Percentiles rank a stretch among this genome's conserved stretches.
Conservation (phyloP, 1,140 invertebrate genomes). For the Hormaphis cornu region DNA sequence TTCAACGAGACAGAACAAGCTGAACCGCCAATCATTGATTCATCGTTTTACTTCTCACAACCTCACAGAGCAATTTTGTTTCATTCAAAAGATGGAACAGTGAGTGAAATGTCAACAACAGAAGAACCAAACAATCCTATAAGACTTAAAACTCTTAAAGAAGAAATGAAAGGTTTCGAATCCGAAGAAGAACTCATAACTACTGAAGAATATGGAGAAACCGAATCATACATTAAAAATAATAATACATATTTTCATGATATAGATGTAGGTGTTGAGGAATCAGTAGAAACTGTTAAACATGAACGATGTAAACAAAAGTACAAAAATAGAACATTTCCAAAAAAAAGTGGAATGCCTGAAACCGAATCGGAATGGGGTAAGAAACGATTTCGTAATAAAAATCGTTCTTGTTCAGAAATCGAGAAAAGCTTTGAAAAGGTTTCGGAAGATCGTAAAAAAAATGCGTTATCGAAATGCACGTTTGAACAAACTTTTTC, state of each 20-base stretch:
- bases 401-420: not conserved
- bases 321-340: not conserved
- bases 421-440: not conserved
- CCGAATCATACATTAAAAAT: not conserved
- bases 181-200: constrained; percentile 21
- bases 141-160: constrained; percentile 1
- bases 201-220: not conserved
- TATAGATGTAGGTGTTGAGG: not conserved
- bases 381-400: constrained; percentile 10
- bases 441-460: not conserved
- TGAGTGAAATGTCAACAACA: not conserved
- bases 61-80: constrained; percentile 10
- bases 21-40: not conserved
- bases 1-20: not conserved
- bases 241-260: constrained; percentile 4
- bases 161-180: constrained; percentile 14
- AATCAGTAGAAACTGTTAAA: not conserved
- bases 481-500: not conserved
- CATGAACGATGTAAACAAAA: not conserved
- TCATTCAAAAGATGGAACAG: constrained; percentile 8
- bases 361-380: not conserved
- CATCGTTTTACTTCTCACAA: not conserved
- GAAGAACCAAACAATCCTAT: constrained; percentile 1
- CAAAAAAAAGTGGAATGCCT: not conserved
- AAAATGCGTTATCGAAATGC: not conserved